Percentiles rank a stretch among this genome's conserved stretches.
Evolutionary conservation across 2,797 vertebrate genomes (phyloP).

Genomic region (Phataginus tricuspis): DNA sequence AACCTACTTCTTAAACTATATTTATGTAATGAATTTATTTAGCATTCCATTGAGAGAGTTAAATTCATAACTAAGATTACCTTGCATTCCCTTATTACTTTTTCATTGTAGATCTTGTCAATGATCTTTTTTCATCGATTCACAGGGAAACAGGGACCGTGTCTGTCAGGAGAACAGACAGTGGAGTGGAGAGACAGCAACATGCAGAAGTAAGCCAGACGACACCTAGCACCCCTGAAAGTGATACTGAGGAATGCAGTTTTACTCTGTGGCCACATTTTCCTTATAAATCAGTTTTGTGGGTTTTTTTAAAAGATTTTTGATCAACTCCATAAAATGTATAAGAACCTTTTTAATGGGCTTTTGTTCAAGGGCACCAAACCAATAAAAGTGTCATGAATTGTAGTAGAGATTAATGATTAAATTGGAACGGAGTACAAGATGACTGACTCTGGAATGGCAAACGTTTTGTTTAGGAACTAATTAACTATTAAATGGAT

Average conservation of each 20-base stretch:
- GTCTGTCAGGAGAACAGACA: slow-evolving; percentile 91
- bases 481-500: not conserved
- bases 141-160: slow-evolving; percentile 90
- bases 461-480: slow-evolving; percentile 10
- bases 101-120: not conserved
- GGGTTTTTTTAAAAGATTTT: not conserved
- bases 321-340: not conserved
- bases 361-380: not conserved
- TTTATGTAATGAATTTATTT: not conserved
- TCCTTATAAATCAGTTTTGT: not conserved
- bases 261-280: not conserved
- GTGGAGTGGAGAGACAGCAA: slow-evolving; percentile 92
- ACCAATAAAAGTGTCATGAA: not conserved
- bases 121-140: slow-evolving; percentile 59
- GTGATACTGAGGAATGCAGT: not conserved
- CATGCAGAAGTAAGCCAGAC: slow-evolving; percentile 91
- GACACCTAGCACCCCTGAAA: not conserved
- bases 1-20: not conserved
- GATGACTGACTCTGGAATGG: not conserved
- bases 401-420: not conserved
- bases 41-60: not conserved
- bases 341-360: not conserved
- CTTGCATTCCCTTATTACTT: not conserved
- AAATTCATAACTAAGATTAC: too few relatives aligned
- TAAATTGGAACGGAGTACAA: not conserved